Evolutionary conservation across 2,888 invertebrate genomes (phyloP).

Genomic region (Hartigia nigra): DNA sequence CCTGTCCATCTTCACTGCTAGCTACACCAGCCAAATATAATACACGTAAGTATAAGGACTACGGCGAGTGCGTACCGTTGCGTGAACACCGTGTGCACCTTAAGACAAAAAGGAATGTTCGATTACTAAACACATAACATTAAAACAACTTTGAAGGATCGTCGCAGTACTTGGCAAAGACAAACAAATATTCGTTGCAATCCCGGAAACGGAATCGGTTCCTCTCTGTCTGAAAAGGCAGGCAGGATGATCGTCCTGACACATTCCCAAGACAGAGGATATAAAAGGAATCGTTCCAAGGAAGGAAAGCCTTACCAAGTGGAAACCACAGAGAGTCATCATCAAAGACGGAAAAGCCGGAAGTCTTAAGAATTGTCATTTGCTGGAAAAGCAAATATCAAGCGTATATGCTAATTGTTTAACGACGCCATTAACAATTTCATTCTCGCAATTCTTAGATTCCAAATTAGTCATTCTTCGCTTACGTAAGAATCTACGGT

Average conservation of each 20-base stretch:
- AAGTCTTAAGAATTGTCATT: slow-evolving; percentile 30
- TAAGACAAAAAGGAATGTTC: slow-evolving; percentile 37
- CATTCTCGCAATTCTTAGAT: neutral
- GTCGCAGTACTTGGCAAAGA: neutral
- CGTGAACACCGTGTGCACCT: slow-evolving; percentile 29
- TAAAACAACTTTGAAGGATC: slow-evolving; percentile 8
- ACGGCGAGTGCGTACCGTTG: slow-evolving; percentile 31
- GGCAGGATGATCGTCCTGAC: neutral
- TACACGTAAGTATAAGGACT: neutral
- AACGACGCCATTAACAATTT: neutral
- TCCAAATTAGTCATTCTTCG: neutral
- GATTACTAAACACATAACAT: slow-evolving; percentile 27
- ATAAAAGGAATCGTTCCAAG: neutral
- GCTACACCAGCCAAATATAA: neutral
- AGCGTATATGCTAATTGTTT: slow-evolving; percentile 31
- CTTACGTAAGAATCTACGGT: too few relatives aligned
- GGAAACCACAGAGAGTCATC: neutral
- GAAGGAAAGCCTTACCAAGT: neutral
- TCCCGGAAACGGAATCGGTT: neutral
- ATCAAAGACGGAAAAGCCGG: neutral
- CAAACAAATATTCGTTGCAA: neutral
- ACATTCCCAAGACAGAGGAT: neutral
- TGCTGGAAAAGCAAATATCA: slow-evolving; percentile 34
- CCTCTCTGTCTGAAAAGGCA: neutral
- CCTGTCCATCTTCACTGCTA: neutral